phyloP scores from a whole-genome alignment of 2,888 invertebrate species.

The Chloroclystis v-ata region DNA sequence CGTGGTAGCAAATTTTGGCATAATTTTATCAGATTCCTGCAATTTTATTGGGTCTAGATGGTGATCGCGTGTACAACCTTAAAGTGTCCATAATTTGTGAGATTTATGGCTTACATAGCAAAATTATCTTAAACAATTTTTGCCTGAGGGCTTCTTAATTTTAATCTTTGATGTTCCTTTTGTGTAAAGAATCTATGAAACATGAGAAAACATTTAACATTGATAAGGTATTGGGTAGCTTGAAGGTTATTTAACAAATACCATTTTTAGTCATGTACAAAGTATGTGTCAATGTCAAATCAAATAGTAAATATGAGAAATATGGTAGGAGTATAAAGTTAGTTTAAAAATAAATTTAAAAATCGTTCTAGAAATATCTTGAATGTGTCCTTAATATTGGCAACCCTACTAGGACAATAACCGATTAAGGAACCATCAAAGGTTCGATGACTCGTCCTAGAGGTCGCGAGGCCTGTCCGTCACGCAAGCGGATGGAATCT shows the following conservation, averaged over 20 bases:
- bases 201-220: no score
- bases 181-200: no score
- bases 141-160: not conserved
- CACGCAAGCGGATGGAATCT: constrained; percentile 44
- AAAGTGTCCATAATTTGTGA: constrained; percentile 25
- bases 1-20: constrained; percentile 61
- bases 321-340: no score
- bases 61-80: constrained; percentile 51
- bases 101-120: constrained; percentile 15
- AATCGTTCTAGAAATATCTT: not conserved
- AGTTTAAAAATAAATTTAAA: no score
- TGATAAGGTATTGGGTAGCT: no score
- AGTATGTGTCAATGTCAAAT: no score
- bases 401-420: constrained; percentile 54
- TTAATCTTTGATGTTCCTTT: no score
- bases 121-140: not conserved
- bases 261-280: no score
- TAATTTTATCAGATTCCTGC: constrained; percentile 50
- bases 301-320: no score
- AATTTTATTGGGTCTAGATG: constrained; percentile 44
- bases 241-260: no score
- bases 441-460: constrained; percentile 68
- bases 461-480: constrained; percentile 48
- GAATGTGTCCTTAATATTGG: constrained; percentile 28
- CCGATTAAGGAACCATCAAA: constrained; percentile 68